Conservation (phyloP, 2,113 vertebrate genomes). For the Saguinus imperator region DNA sequence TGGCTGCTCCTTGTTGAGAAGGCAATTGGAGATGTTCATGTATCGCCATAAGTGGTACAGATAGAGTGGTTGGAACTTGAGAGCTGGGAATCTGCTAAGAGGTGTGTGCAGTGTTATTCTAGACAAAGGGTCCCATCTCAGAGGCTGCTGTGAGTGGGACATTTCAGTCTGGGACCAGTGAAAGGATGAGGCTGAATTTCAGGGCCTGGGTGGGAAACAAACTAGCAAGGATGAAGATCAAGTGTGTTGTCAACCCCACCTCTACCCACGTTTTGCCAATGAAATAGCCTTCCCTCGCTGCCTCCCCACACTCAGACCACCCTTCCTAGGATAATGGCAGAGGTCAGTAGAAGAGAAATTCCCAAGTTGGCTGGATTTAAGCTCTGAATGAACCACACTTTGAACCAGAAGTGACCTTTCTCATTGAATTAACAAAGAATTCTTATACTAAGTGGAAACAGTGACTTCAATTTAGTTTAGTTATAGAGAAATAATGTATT, state of each 20-base stretch:
- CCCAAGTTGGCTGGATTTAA: neutral
- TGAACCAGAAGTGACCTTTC: neutral
- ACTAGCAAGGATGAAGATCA: neutral
- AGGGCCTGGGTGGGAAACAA: neutral
- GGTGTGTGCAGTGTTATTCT: neutral
- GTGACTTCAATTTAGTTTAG: neutral
- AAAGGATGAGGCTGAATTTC: neutral
- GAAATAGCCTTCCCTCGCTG: neutral
- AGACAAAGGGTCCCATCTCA: neutral
- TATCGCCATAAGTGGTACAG: neutral
- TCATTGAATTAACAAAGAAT: neutral
- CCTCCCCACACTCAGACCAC: neutral
- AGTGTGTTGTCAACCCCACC: neutral
- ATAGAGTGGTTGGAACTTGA: neutral
- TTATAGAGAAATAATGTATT: neutral
- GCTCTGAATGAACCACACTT: neutral
- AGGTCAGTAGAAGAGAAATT: neutral
- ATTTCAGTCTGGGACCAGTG: neutral
- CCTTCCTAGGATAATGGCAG: neutral
- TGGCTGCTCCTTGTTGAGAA: conserved; percentile 26
- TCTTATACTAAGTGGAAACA: neutral
- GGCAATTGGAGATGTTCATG: conserved; percentile 22
- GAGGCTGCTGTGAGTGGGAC: neutral
- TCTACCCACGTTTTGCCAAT: neutral
- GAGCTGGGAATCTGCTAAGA: neutral